Conservation (phyloP, 23 tunicate species). For the Diplosoma virens region DNA sequence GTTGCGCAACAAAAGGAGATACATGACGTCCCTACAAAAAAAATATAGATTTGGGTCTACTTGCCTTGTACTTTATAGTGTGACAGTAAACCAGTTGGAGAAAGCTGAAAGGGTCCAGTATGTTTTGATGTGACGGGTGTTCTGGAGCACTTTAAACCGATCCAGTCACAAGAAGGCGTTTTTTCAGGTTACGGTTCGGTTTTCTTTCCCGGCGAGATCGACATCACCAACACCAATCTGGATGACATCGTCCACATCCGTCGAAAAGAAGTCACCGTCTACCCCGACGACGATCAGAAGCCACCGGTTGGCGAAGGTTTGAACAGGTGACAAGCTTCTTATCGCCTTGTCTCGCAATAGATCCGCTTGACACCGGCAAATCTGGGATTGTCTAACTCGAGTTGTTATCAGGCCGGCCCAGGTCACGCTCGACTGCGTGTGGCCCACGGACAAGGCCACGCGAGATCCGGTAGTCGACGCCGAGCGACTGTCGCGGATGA, state of each 20-base stretch:
- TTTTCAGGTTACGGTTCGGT: slow-evolving; percentile 87
- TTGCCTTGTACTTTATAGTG: too few relatives aligned
- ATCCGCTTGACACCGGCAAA: too few relatives aligned
- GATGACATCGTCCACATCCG: slow-evolving; percentile 92
- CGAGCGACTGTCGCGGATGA: slow-evolving; percentile 63
- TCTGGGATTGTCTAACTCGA: too few relatives aligned
- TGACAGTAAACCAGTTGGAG: too few relatives aligned
- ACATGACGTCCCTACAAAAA: too few relatives aligned
- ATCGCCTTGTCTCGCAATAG: not conserved
- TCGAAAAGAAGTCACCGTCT: slow-evolving; percentile 85
- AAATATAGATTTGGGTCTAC: too few relatives aligned
- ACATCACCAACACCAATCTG: slow-evolving; percentile 66
- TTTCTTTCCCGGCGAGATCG: slow-evolving; percentile 69
- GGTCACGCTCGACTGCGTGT: slow-evolving; percentile 73
- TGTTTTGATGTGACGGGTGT: too few relatives aligned
- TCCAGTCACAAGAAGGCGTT: too few relatives aligned
- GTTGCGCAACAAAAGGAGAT: too few relatives aligned
- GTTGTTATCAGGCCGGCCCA: slow-evolving; percentile 66
- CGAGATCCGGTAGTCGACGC: slow-evolving; percentile 63
- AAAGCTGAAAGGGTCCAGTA: too few relatives aligned
- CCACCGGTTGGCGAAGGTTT: slow-evolving; percentile 83
- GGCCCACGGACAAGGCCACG: slow-evolving; percentile 92
- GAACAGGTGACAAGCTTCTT: slow-evolving; percentile 48
- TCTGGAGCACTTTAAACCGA: too few relatives aligned
- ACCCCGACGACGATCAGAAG: slow-evolving; percentile 87